Percentiles rank a stretch among this genome's conserved stretches.
These are phyloP conservation scores for Propithecus coquereli DNA, from an alignment of 2,113 vertebrate species.

Conservation along the genomic window DNA sequence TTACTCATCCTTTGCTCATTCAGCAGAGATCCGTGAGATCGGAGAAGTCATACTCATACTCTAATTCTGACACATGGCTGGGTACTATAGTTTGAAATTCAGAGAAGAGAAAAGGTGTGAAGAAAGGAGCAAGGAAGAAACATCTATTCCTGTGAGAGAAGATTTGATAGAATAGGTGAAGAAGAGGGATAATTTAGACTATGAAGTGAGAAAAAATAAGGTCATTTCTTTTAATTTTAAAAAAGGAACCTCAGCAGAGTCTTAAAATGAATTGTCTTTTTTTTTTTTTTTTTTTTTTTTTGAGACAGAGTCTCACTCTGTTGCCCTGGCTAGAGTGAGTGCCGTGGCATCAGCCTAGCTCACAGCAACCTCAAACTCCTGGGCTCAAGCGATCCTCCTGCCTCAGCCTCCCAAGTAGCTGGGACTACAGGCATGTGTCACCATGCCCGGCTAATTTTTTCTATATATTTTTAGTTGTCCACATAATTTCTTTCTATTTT, in stretches of 20 bases:
- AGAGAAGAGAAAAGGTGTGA: not conserved
- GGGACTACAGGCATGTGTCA: too few species aligned
- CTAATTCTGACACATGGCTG: not conserved
- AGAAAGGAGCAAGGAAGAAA: not conserved
- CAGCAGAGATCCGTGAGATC: not conserved
- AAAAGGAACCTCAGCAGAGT: not conserved
- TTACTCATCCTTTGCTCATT: not conserved
- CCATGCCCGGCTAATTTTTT: too few species aligned
- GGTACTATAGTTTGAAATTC: not conserved
- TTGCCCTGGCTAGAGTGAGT: too few species aligned
- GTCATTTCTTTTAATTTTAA: not conserved
- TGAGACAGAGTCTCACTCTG: too few species aligned
- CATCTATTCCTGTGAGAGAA: not conserved
- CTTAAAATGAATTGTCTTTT: not conserved
- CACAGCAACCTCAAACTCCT: too few species aligned
- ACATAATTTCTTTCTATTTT: too few species aligned
- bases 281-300: too few species aligned
- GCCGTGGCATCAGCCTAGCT: too few species aligned
- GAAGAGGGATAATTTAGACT: not conserved
- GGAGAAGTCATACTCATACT: not conserved
- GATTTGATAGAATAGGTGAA: not conserved
- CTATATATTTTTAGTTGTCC: too few species aligned
- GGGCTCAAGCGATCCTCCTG: too few species aligned
- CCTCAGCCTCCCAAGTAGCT: too few species aligned
- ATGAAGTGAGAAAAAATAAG: not conserved